Base-by-base conservation (phyloP, 37 sponge, comb jelly and placozoan genomes). In the Beroe ovata region DNA sequence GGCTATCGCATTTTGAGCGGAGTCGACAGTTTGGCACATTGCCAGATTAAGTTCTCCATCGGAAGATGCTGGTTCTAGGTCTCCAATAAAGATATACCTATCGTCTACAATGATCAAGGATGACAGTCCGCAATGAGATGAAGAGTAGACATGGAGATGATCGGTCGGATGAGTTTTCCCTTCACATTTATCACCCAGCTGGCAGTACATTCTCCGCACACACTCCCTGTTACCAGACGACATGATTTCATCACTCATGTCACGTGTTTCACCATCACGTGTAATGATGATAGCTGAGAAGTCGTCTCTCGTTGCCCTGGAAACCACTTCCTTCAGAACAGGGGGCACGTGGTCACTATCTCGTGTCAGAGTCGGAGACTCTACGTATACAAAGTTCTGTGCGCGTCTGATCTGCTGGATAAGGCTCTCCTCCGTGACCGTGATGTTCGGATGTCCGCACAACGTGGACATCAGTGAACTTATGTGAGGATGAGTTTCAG, bases 361-460 rank as follows among this genome's bases (percentile, higher is more conserved):
- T 18, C 26, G 21, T 29, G 63, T 62, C 63, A 62, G 26, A 34
- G 30, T 66, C 36, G 69, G 69, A 6, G 32, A 66, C 36, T 26
- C 69, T 37, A 66, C 69, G 69, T 66, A 66, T 19, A 66, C 36
- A 37, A 66, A 66, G 25, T 66, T 26, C 35, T 30, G 29, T 3
- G 69, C 69, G 25, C 34, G 25, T 37, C 30, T 26, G 19, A 66
- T 26, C 11, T 32, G 69, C 11, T 1, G 14, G 36, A 66, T 30
- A 3, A 66, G 30, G 30, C 16, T 14, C 4, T 66, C 18, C 36
- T 66, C 32, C 8, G 30, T 32, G 69, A 30, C 32, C 11, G 25
- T 18, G 32, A 11, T 18, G 30, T 66, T 30, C 54, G 11, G 54
- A 11, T 47, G 54, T 47, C 54, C 54, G 6, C 54, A 6, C 54